Percentiles rank a stretch among this genome's conserved stretches.
Conservation (phyloP, 2,113 vertebrate species). For the Hippoglossus stenolepis region DNA sequence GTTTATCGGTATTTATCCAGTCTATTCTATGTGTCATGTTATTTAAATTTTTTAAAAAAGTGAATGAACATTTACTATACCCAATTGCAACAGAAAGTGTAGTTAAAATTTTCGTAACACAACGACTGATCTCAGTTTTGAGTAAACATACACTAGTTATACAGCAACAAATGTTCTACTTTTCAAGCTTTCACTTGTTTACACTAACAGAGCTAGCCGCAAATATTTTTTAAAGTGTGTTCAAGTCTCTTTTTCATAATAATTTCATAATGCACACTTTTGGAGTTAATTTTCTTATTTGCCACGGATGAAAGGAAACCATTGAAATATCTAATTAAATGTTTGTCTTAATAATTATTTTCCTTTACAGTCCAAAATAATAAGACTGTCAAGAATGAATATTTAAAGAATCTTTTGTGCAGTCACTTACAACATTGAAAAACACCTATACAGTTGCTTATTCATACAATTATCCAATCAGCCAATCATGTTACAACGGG, state of each 20-base stretch:
- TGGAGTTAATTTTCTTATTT: not conserved
- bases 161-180: too few species aligned
- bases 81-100: not conserved
- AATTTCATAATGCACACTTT: too few species aligned
- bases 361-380: not conserved
- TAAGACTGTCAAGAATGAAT: not conserved
- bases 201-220: too few species aligned
- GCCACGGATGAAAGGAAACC: not conserved
- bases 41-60: too few species aligned
- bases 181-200: too few species aligned
- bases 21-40: not conserved
- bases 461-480: not conserved
- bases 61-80: not conserved
- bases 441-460: not conserved
- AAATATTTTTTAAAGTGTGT: too few species aligned
- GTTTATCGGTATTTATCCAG: not conserved
- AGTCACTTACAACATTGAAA: not conserved
- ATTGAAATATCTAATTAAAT: not conserved
- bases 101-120: not conserved
- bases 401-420: not conserved
- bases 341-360: too few species aligned
- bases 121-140: slow-evolving; percentile 21
- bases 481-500: too few species aligned
- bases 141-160: not conserved
- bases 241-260: too few species aligned